Evolutionary conservation across 2,113 vertebrate genomes (phyloP).

Genomic region (Picathartes gymnocephalus): DNA sequence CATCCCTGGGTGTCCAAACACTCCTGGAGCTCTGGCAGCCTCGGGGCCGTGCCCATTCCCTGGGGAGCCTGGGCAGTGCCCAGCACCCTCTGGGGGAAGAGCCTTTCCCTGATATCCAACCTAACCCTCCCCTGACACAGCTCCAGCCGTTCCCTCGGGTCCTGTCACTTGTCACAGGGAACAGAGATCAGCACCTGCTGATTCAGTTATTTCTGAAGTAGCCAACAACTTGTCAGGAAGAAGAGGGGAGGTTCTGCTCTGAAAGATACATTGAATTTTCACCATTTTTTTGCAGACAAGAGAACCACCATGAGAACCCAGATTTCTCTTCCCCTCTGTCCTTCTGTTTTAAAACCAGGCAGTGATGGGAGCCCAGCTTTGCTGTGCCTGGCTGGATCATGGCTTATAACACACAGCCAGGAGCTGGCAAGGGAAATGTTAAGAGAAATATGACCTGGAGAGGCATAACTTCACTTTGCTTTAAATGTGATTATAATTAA

Average conservation of each 20-base stretch:
- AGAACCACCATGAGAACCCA: neutral
- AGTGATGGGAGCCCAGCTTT: neutral
- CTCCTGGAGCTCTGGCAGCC: neutral
- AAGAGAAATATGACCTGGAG: neutral
- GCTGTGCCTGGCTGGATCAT: neutral
- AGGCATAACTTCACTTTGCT: neutral
- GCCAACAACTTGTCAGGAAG: neutral
- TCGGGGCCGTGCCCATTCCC: fast-evolving
- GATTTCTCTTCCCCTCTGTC: neutral
- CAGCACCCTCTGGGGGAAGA: neutral
- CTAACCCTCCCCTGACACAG: fast-evolving
- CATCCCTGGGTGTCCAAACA: fast-evolving
- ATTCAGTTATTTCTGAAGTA: neutral
- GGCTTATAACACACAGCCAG: neutral
- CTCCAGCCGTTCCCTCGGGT: fast-evolving
- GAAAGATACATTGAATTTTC: neutral
- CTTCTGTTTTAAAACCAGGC: neutral
- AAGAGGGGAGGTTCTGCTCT: neutral
- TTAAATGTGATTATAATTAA: neutral
- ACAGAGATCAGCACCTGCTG: neutral
- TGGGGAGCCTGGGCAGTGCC: neutral
- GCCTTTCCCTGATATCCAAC: fast-evolving
- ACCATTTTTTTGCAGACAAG: neutral
- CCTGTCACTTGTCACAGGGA: neutral
- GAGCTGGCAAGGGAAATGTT: neutral